Conservation (phyloP, 2,888 invertebrate genomes). For the Erebia palarica region DNA sequence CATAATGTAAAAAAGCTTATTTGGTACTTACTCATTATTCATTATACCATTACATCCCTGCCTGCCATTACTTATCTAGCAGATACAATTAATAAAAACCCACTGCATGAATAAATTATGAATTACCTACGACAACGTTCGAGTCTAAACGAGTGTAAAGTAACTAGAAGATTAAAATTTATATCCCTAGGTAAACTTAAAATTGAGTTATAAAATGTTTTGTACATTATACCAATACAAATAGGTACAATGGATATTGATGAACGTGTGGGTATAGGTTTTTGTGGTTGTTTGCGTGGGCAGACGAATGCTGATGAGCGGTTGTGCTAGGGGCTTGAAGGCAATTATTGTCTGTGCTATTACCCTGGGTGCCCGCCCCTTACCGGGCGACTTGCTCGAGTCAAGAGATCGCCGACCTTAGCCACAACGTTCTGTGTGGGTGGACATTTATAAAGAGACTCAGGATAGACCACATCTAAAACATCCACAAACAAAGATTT, state of each 20-base stretch:
- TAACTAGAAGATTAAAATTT: not conserved
- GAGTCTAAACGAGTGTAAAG: conserved; percentile 14
- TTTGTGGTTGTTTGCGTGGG: conserved; percentile 47
- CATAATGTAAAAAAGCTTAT: conserved; percentile 34
- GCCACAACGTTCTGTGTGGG: conserved; percentile 41
- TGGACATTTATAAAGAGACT: conserved; percentile 44
- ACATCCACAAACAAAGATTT: conserved; percentile 26
- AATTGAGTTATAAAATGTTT: no score
- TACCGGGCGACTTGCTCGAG: conserved; percentile 44
- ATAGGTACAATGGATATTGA: not conserved
- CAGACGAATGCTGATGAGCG: conserved; percentile 43
- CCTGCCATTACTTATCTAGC: conserved; percentile 20
- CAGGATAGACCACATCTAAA: conserved; percentile 28
- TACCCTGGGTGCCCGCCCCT: conserved; percentile 56
- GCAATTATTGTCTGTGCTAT: conserved; percentile 59
- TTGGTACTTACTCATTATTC: conserved; percentile 21
- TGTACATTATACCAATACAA: no score
- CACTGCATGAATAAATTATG: conserved; percentile 12
- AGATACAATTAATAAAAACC: conserved; percentile 18
- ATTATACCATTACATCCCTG: not conserved
- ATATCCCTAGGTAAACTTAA: no score
- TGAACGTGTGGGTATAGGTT: conserved; percentile 29
- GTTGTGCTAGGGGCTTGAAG: conserved; percentile 48
- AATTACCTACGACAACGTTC: conserved; percentile 11
- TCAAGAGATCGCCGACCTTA: conserved; percentile 49